Evolutionary conservation across 2,888 invertebrate genomes (phyloP).

Genomic region (Pterostichus niger): DNA sequence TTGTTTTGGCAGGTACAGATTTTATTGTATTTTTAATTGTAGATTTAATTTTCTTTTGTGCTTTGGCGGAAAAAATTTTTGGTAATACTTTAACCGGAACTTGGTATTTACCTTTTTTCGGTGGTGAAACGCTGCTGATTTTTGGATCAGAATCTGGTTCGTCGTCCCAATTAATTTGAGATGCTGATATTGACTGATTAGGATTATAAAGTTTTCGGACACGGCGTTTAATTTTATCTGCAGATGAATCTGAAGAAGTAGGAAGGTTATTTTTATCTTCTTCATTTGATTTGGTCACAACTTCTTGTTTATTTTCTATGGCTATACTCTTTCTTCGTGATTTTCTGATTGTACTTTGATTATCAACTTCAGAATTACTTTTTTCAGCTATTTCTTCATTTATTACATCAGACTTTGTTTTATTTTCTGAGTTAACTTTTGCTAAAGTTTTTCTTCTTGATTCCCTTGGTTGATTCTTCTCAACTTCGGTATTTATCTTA

Average conservation of each 20-base stretch:
- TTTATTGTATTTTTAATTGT: constrained; percentile 4
- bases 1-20: constrained; percentile 12
- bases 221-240: constrained; percentile 36
- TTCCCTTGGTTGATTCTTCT: not conserved
- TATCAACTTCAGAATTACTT: not conserved
- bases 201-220: constrained; percentile 50
- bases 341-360: not conserved
- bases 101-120: constrained; percentile 48
- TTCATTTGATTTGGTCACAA: not conserved
- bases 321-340: constrained; percentile 5
- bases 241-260: constrained; percentile 25
- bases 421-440: not conserved
- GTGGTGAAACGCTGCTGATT: not conserved
- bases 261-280: not conserved
- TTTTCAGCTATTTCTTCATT: not conserved
- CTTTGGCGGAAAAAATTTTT: constrained; percentile 42
- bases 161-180: constrained; percentile 34
- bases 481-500: not conserved
- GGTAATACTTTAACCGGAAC: constrained; percentile 29
- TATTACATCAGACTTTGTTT: not conserved
- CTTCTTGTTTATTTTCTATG: constrained; percentile 11
- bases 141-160: not conserved
- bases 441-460: constrained; percentile 21
- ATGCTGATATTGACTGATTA: constrained; percentile 24
- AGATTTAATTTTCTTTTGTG: constrained; percentile 18